Evolutionary conservation across 2,888 invertebrate species (phyloP), one percentile per base, ranked within the genome.

Genomic region (Pimpla rufipes): DNA sequence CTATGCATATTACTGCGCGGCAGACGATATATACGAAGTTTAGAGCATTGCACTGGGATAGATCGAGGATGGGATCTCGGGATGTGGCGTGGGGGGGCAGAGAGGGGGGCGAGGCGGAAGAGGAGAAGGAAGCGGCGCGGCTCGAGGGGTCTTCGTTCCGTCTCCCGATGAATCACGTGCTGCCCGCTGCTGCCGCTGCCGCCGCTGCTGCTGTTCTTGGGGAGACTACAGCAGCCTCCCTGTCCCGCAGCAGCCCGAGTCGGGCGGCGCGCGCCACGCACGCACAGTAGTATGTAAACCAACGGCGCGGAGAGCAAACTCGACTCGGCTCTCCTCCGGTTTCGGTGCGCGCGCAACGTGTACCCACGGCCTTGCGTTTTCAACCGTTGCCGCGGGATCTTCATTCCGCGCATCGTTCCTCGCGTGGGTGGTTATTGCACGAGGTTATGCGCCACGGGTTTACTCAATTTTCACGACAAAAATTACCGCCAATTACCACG

Each of bases 361-460:
- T n/a, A n/a, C n/a, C n/a, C n/a, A 29, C 73, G 66, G 35, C 76
- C 73, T 76, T 73, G 75, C 57, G 10, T 23, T 67, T 79, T 67
- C 59, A 79, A 75, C 79, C 18, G 2, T 73, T 77, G 59, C 71
- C 73, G 76, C 79, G 83, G 71, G 52, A 77, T 83, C 64, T 71
- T 85, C 86, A 87, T 87, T 87, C 85, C 79, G 83, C 85, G 85
- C 77, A 81, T 84, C 85, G 79, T 79, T 79, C 42, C 78, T 81
- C 85, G 85, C 83, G 81, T 84, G 85, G 85, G 81, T 71, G 84
- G 76, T 81, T 80, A 70, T 8, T 45, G 67, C 57, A 59, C 68
- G 62, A 29, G 47, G 7, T 59, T 29, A 66, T 62, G 47, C 42
- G 68, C 42, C 45, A n/a, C 47, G 16, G 4, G 47, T 47, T 47